Percentiles rank a stretch among this genome's conserved stretches.
Evolutionary conservation across 2,888 invertebrate species (phyloP).

Genomic region (Spisula solida): DNA sequence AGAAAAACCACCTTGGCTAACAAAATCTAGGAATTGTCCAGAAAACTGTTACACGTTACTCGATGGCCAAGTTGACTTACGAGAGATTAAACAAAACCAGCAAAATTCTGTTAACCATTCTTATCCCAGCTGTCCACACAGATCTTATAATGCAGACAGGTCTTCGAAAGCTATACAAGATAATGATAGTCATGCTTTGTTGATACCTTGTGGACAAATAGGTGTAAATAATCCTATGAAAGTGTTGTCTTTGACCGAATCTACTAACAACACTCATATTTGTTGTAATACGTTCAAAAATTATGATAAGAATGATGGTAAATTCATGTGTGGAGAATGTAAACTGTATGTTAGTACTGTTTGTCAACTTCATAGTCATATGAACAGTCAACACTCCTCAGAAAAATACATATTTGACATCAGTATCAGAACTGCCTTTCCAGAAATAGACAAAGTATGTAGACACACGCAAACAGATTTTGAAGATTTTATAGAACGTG

Average conservation of each 20-base stretch:
- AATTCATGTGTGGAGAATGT: slow-evolving; percentile 53
- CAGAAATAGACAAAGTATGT: too few relatives aligned
- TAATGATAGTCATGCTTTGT: background rate
- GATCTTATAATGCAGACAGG: background rate
- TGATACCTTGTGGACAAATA: background rate
- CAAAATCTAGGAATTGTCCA: background rate
- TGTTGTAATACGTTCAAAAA: background rate
- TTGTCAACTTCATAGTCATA: slow-evolving; percentile 57
- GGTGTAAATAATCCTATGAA: background rate
- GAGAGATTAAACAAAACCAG: background rate
- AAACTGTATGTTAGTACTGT: slow-evolving; percentile 25
- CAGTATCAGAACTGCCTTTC: slow-evolving; percentile 44
- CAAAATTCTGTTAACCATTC: background rate
- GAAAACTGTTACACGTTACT: background rate
- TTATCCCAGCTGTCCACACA: background rate
- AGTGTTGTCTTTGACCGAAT: background rate
- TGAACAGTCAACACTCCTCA: slow-evolving; percentile 29
- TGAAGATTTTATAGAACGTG: background rate
- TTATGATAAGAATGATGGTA: background rate
- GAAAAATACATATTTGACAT: slow-evolving; percentile 46
- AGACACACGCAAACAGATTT: slow-evolving; percentile 46
- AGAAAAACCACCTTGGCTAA: background rate
- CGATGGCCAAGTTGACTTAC: background rate
- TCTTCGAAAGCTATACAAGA: background rate
- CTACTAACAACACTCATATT: background rate